Percentiles rank a stretch among this genome's conserved stretches.
Evolutionary conservation across 2,888 invertebrate genomes (phyloP).

Genomic region (Amiota mariae): DNA sequence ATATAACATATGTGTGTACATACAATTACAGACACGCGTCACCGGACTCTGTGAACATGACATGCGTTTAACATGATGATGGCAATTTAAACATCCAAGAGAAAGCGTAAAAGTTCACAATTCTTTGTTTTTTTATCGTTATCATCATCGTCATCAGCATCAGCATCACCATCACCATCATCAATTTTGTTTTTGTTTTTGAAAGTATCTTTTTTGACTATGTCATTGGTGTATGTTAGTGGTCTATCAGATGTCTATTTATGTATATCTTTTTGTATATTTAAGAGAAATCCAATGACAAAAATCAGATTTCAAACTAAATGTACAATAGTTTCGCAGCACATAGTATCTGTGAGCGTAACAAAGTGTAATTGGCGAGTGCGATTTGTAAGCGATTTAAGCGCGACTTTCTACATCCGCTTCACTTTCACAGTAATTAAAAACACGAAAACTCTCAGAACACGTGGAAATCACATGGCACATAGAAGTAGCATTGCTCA

Average conservation of each 20-base stretch:
- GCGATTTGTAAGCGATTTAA: not conserved
- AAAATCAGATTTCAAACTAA: constrained; percentile 14
- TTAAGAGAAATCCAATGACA: too few relatives aligned
- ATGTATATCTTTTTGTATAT: not conserved
- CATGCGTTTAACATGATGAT: constrained; percentile 62
- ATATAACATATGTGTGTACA: constrained; percentile 16
- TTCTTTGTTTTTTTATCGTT: constrained; percentile 5
- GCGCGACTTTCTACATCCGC: not conserved
- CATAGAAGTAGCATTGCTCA: not conserved
- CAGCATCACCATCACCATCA: not conserved
- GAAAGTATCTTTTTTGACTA: not conserved
- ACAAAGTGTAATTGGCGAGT: constrained; percentile 15
- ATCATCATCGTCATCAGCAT: not conserved
- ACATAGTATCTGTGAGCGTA: not conserved
- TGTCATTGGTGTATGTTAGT: constrained; percentile 4
- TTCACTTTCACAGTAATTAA: constrained; percentile 33
- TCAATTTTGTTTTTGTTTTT: not conserved
- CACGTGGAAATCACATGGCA: too few relatives aligned
- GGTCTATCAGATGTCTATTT: not conserved
- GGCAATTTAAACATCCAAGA: constrained; percentile 62
- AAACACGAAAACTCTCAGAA: constrained; percentile 13
- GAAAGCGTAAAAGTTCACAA: not conserved
- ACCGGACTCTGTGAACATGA: constrained; percentile 44
- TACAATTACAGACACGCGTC: constrained; percentile 7
- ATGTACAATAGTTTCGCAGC: not conserved